Conservation (phyloP, 2,888 invertebrate genomes). For the Pollenia labialis region DNA sequence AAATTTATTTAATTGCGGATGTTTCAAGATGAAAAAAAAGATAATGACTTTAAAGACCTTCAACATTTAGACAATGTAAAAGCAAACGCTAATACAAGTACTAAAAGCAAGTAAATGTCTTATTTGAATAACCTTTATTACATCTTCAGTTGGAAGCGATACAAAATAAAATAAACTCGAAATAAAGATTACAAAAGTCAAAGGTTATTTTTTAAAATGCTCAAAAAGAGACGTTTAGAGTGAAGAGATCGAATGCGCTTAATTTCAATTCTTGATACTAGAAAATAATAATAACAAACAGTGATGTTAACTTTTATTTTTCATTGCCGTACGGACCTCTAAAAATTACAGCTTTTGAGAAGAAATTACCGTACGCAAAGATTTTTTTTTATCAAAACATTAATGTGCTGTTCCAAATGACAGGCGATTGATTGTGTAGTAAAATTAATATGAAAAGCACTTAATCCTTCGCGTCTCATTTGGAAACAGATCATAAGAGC, state of each 20-base stretch:
- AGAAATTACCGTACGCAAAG: too few relatives aligned
- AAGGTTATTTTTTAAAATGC: slow-evolving; percentile 10
- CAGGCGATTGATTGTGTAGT: too few relatives aligned
- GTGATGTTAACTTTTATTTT: too few relatives aligned
- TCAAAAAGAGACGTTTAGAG: not conserved
- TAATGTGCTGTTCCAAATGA: too few relatives aligned
- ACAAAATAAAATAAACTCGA: slow-evolving; percentile 18
- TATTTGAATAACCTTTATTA: slow-evolving; percentile 42
- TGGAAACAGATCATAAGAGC: too few relatives aligned
- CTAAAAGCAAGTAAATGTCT: not conserved
- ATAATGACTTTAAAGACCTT: slow-evolving; percentile 43
- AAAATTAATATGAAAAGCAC: too few relatives aligned
- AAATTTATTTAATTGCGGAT: slow-evolving; percentile 29
- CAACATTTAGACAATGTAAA: slow-evolving; percentile 41
- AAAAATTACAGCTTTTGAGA: too few relatives aligned
- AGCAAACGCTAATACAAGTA: slow-evolving; percentile 3
- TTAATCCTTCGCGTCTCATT: too few relatives aligned
- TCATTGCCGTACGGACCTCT: too few relatives aligned
- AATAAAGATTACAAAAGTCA: slow-evolving; percentile 57
- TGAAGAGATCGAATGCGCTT: not conserved
- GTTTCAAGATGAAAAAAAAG: slow-evolving; percentile 1
- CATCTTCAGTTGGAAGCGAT: not conserved
- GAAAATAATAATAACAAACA: too few relatives aligned
- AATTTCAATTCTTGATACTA: not conserved
- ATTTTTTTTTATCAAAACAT: too few relatives aligned